Evolutionary conservation across 2,888 invertebrate genomes (phyloP).

Genomic region (Drosophila recens): DNA sequence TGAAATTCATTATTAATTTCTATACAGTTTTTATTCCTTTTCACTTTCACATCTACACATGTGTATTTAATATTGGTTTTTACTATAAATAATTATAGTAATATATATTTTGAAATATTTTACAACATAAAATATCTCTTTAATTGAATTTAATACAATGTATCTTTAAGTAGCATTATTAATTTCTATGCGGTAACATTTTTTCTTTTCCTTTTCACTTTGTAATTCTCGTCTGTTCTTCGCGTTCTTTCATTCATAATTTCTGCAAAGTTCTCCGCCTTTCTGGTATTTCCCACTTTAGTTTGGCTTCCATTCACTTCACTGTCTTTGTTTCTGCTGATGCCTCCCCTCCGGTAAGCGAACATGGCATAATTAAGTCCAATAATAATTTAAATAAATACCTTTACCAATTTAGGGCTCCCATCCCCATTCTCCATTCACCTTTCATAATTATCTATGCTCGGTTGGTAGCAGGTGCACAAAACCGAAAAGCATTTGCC

Average conservation of each 20-base stretch:
- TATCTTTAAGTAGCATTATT: background rate
- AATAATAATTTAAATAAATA: conserved; percentile 79
- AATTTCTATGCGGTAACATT: conserved; percentile 5
- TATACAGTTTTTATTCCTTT: too few species aligned
- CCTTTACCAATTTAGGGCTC: conserved; percentile 66
- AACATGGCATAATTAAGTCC: conserved; percentile 74
- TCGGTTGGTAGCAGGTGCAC: conserved; percentile 68
- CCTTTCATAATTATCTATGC: conserved; percentile 70
- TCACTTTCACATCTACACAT: too few species aligned
- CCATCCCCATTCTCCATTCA: conserved; percentile 20
- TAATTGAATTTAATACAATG: background rate
- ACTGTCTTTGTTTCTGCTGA: conserved; percentile 51
- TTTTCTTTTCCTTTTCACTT: conserved; percentile 17
- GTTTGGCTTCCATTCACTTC: conserved; percentile 61
- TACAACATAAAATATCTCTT: background rate
- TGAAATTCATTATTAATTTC: too few species aligned
- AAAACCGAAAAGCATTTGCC: conserved; percentile 73
- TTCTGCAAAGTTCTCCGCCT: conserved; percentile 2
- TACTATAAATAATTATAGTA: too few species aligned
- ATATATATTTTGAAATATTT: too few species aligned
- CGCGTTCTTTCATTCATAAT: conserved; percentile 16
- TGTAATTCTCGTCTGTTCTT: conserved; percentile 18
- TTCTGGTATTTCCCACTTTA: conserved; percentile 26
- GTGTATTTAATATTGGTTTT: too few species aligned
- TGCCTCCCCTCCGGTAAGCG: conserved; percentile 8